phyloP scores from a whole-genome alignment of 2,797 vertebrate species.

The Semotilus atromaculatus region DNA sequence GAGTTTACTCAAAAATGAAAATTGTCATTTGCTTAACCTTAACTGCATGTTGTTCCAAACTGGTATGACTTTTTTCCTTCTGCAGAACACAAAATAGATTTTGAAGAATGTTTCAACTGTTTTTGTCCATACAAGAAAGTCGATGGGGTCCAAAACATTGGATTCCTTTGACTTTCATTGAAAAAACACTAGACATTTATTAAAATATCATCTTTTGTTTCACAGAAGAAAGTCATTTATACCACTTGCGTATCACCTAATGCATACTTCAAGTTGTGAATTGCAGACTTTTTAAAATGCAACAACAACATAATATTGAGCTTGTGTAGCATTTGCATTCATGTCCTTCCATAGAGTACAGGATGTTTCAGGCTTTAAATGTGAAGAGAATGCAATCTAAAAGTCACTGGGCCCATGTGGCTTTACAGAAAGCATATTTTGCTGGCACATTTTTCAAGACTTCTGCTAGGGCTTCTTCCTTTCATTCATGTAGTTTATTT shows the following conservation, averaged over 20 bases:
- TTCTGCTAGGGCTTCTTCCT: neutral
- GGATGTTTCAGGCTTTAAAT: neutral
- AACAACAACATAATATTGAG: neutral
- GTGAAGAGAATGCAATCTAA: neutral
- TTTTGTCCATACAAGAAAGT: neutral
- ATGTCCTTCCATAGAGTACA: neutral
- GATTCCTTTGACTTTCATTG: too few species aligned
- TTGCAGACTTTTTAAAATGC: neutral
- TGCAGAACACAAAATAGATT: neutral
- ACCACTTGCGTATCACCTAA: neutral
- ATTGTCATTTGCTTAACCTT: too few species aligned
- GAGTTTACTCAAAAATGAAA: too few species aligned
- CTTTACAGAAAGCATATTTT: neutral
- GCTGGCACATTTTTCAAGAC: neutral
- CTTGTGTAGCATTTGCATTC: neutral
- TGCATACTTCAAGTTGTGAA: neutral
- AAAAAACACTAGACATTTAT: neutral
- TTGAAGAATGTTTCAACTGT: neutral
- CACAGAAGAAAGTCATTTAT: neutral
- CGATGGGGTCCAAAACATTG: neutral
- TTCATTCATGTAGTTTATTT: slow-evolving; percentile 26
- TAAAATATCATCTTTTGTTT: neutral
- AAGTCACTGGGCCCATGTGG: neutral
- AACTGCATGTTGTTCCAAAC: too few species aligned
- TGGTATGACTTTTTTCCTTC: too few species aligned